Percentiles rank a stretch among this genome's conserved stretches.
These are phyloP conservation scores for Acinonyx jubatus DNA, from an alignment of 2,113 vertebrate species.

Conservation along the genomic window DNA sequence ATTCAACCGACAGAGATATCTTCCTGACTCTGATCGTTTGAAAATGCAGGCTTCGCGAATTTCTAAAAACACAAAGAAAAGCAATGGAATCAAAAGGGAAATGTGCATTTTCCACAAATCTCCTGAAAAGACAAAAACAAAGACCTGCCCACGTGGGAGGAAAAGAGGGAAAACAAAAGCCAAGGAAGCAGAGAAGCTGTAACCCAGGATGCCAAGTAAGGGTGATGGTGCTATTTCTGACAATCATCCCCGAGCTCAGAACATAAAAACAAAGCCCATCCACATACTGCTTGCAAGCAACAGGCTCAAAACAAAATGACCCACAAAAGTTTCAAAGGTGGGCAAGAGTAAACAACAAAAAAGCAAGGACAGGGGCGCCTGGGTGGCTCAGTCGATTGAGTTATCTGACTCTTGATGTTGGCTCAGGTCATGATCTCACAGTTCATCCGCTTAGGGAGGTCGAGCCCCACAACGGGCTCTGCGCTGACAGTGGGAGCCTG, in stretches of 20 bases:
- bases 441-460: too few species aligned
- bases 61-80: constrained; percentile 21
- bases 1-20: not conserved
- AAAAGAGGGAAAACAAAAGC: not conserved
- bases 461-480: too few species aligned
- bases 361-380: too few species aligned
- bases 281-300: not conserved
- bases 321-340: not conserved
- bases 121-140: not conserved
- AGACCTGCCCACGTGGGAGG: not conserved
- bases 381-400: too few species aligned
- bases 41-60: not conserved
- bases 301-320: not conserved
- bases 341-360: not conserved
- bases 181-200: not conserved
- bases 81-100: not conserved
- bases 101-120: not conserved
- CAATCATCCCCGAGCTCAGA: not conserved
- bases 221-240: not conserved
- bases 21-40: not conserved
- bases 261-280: not conserved
- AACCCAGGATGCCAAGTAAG: not conserved
- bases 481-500: too few species aligned
- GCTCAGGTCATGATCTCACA: too few species aligned
- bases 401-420: too few species aligned